Evolutionary conservation across 2,888 invertebrate species (phyloP).

Genomic region (Callimorpha dominula): DNA sequence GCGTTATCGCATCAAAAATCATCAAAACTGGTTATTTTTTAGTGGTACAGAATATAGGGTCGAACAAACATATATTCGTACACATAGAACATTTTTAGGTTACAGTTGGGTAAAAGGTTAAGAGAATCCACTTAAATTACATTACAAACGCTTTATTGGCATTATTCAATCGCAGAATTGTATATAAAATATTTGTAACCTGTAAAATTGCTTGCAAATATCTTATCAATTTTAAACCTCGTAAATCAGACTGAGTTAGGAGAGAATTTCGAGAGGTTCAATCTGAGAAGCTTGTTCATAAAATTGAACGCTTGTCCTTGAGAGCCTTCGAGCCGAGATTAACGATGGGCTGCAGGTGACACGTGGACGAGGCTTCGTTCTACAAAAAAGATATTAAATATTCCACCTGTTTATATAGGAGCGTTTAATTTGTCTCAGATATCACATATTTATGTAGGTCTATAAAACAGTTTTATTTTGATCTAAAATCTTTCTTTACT

Average conservation of each 20-base stretch:
- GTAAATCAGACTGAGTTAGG: conserved; percentile 2
- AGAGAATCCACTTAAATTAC: no score
- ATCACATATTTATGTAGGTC: not conserved
- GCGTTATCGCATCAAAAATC: no score
- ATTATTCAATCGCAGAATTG: no score
- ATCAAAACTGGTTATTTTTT: no score
- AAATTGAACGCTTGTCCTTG: conserved; percentile 19
- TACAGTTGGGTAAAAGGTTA: no score
- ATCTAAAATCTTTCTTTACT: no score
- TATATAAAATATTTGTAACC: not conserved
- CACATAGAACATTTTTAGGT: no score
- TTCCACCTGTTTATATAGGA: not conserved
- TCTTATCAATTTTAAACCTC: conserved; percentile 5
- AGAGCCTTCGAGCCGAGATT: conserved; percentile 16
- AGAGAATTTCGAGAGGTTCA: conserved; percentile 2
- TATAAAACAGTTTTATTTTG: not conserved
- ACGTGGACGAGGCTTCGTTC: conserved; percentile 9
- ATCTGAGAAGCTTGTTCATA: conserved; percentile 20
- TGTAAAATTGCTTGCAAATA: not conserved
- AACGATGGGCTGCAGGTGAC: conserved; percentile 22
- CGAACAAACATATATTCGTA: no score
- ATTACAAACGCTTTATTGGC: no score
- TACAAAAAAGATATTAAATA: conserved; percentile 13
- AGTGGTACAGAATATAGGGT: no score
- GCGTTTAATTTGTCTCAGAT: not conserved